Base-by-base conservation (phyloP, 2,113 vertebrate species). In the Phocoena phocoena region DNA sequence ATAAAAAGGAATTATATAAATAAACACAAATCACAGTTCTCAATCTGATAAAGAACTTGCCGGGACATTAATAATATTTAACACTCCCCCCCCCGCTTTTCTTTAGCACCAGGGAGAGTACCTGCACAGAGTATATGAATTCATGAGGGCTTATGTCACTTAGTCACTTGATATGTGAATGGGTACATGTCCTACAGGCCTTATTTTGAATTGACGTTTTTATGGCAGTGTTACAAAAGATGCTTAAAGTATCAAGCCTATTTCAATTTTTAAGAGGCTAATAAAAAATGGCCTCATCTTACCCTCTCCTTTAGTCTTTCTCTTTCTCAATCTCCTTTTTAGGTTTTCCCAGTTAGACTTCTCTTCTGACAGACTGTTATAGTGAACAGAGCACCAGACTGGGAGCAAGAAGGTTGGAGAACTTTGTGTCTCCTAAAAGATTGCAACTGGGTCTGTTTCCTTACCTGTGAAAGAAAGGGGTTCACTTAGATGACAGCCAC, bases 1-100 rank as follows among this genome's bases (percentile, higher is more conserved):
- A 95, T 88, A 84, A 84, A 90, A 95, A 84, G 60, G 8, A 85
- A 91, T 91, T 94, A 79, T 3, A 36, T 79, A 95, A 95, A 86
- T 88, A 94, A 92, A 68, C 70, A 85, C 81, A 88, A 94, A 65
- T 81, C 70, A 92, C 62, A 88, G 70, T 95, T 96, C 88, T 95
- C 68, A 93, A 18, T 77, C 88, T 80, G 85, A 53, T 93, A 86
- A 17, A 82, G 93, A 94, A 85, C 92, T 90, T 96, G 21, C 60
- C 65, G 55, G 17, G 26, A 77, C 31, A 33, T 91, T 93, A 90
- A 88, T 92, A 93, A 65, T 74, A 80, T 68, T 93, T 96, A 91
- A 63, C 47, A 93, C 68, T 85, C 62, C 41, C 26, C 17, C 17
- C 53, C 71, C 36, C 71, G 33, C 4, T 77, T 86, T 88, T 79